Conservation (phyloP, 2,797 vertebrate genomes). For the Clarias pachynema region DNA sequence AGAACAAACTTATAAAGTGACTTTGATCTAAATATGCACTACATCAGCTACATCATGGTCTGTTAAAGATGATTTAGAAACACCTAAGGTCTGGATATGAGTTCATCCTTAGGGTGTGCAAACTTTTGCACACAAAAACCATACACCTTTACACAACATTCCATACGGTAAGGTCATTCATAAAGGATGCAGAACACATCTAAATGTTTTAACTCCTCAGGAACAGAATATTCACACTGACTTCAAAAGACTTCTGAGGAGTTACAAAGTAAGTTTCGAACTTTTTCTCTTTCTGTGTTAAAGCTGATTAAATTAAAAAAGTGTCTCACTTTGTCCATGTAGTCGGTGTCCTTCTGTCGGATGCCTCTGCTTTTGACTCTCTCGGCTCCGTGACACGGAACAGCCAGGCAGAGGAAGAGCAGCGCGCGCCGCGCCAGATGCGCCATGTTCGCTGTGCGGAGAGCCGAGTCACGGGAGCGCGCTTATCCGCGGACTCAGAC, state of each 20-base stretch:
- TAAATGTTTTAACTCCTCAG: no score
- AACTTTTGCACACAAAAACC: background rate
- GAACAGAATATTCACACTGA: background rate
- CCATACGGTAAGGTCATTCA: background rate
- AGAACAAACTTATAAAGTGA: background rate
- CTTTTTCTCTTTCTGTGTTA: background rate
- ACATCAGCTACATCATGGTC: background rate
- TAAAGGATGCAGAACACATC: background rate
- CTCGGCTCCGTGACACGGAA: conserved; percentile 72
- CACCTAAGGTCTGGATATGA: background rate
- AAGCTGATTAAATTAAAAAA: background rate
- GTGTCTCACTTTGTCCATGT: conserved; percentile 74
- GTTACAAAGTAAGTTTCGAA: background rate
- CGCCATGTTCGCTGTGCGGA: conserved; percentile 60
- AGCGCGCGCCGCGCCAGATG: conserved; percentile 64
- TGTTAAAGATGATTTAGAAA: background rate
- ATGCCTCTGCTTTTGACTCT: conserved; percentile 75
- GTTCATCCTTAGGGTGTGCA: background rate
- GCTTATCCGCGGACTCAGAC: background rate
- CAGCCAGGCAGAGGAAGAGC: conserved; percentile 69
- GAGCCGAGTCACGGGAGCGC: background rate
- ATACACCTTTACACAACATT: background rate
- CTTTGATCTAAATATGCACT: background rate
- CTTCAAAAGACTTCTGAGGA: background rate
- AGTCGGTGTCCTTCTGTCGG: conserved; percentile 77